Evolutionary conservation across 2,113 vertebrate species (phyloP), one percentile per base, ranked within the genome.

Genomic region (Hypanus sabinus): DNA sequence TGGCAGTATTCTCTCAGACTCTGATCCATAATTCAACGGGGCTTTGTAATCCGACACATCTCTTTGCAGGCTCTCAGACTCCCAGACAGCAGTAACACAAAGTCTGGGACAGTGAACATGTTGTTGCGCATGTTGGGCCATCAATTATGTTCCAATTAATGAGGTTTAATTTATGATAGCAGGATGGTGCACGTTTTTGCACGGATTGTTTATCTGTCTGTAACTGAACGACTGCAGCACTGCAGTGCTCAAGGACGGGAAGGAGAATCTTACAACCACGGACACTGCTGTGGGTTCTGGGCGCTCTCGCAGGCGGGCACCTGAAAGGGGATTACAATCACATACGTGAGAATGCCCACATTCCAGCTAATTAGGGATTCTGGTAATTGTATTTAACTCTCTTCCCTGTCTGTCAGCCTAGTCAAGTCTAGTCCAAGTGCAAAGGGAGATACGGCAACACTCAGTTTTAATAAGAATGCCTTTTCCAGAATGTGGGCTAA

Each of bases 71-170:
- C 10, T 24, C 22, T 57, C 46, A 85, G 81, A 9, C 2, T 85
- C 81, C 1, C 16, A 33, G 2, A 68, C 60, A 65, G 85, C 85
- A 65, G 85, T 30, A 65, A 16, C 85, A 90, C 20, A 71, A 46
- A 71, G 70, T 73, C 70, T 46, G 70, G 68, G 27, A 73, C 20
- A 38, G 70, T 27, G 46, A 55, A 93, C 68, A 93, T 38, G 20
- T 75, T 93, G 27, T 24, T 93, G 91, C 91, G 24, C 91, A 73
- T 73, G 36, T 73, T 73, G 22, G 68, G 20, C 11, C 65, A 93
- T 93, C 91, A 93, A 93, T 93, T 75, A 93, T 38, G 33, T 16
- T 73, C 70, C 91, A 46, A 93, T 93, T 93, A 71, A 93, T 73
- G 12, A 75, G 91, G 33, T 30, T 55, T 93, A 38, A 93, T 93